Percentiles rank a stretch among this genome's conserved stretches.
phyloP scores from a whole-genome alignment of 2,797 vertebrate species.

The Eospalax fontanierii region DNA sequence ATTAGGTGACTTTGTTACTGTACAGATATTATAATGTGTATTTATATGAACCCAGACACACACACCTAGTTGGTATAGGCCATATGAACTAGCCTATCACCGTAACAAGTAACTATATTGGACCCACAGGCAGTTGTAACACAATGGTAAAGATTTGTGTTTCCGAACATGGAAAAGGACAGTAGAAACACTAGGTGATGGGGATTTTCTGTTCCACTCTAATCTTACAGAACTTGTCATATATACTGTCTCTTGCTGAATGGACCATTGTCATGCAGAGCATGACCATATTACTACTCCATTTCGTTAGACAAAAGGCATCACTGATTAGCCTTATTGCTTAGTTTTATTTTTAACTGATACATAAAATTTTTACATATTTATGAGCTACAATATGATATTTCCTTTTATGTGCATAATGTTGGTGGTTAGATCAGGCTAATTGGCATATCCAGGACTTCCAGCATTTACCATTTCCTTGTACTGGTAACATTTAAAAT shows the following conservation, averaged over 20 bases:
- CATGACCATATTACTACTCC: not conserved
- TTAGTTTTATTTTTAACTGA: not conserved
- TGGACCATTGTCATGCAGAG: not conserved
- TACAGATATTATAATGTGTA: no score
- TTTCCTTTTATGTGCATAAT: not conserved
- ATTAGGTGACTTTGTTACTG: not conserved
- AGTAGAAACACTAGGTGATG: not conserved
- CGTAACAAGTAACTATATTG: not conserved
- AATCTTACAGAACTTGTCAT: not conserved
- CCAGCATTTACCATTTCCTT: not conserved
- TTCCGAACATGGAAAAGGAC: not conserved
- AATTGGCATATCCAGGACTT: not conserved
- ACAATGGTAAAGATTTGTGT: not conserved
- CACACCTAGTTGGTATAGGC: not conserved
- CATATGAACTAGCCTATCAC: not conserved
- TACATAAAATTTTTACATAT: not conserved
- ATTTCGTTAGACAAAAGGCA: constrained; percentile 15
- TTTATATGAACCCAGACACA: not conserved
- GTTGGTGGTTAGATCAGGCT: not conserved
- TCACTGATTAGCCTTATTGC: not conserved
- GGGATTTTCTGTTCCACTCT: not conserved
- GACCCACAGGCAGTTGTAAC: not conserved
- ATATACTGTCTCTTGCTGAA: not conserved
- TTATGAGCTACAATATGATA: not conserved
- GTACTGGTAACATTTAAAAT: not conserved